These are phyloP conservation scores for Dermatemys mawii DNA, from an alignment of 2,113 vertebrate species.

Conservation along the genomic window DNA sequence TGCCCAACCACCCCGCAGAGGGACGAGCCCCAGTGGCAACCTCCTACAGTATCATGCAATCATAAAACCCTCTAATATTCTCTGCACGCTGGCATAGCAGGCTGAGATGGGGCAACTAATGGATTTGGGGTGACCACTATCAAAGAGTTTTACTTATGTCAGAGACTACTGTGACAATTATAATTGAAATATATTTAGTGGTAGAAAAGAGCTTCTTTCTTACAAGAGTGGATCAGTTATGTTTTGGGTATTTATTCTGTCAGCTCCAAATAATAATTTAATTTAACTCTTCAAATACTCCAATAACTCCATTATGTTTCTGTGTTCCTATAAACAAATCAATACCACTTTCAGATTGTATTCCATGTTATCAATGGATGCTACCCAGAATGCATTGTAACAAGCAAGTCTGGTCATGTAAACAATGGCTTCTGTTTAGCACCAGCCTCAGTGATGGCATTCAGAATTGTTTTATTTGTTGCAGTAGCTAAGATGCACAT, in stretches of 20 bases:
- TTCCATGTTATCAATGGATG: neutral
- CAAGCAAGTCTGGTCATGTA: neutral
- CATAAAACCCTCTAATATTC: neutral
- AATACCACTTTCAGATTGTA: neutral
- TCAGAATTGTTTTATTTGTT: neutral
- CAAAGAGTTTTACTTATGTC: conserved; percentile 29
- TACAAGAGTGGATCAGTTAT: neutral
- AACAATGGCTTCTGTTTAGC: neutral
- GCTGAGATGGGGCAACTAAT: neutral
- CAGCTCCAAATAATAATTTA: neutral
- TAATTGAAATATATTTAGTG: conserved; percentile 32
- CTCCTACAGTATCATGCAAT: conserved; percentile 6
- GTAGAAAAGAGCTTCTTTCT: conserved; percentile 2
- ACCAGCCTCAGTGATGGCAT: neutral
- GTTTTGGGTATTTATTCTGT: conserved; percentile 21
- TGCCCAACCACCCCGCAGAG: no score
- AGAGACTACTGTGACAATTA: conserved; percentile 52
- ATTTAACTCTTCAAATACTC: conserved; percentile 20
- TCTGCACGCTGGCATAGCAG: neutral
- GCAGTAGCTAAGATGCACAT: neutral
- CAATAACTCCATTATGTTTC: conserved; percentile 12
- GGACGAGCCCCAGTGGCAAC: no score
- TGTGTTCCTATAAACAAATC: neutral
- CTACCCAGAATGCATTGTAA: neutral
- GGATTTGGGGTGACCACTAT: conserved; percentile 4